These are phyloP conservation scores for Panopea generosa DNA, from an alignment of 2,888 invertebrate species.

Conservation along the genomic window DNA sequence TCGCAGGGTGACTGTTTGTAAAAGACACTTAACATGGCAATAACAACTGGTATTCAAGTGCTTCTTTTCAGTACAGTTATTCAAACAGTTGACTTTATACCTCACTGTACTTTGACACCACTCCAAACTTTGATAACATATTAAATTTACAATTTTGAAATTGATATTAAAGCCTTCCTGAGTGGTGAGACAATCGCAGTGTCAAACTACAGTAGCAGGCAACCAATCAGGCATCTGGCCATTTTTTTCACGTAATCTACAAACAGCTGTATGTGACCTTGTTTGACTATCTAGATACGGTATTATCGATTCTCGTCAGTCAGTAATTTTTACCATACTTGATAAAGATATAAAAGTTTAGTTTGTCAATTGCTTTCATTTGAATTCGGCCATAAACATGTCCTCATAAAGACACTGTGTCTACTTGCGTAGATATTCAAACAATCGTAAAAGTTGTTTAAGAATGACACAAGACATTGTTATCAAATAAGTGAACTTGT, in stretches of 20 bases:
- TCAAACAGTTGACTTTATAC: conserved; percentile 4
- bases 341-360: neutral
- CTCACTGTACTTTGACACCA: neutral
- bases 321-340: neutral
- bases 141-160: conserved; percentile 2
- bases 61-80: neutral
- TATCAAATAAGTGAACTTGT: neutral
- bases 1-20: too few species aligned
- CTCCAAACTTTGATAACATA: neutral
- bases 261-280: neutral
- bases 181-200: too few species aligned
- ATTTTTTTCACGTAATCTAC: neutral
- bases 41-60: neutral
- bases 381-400: neutral
- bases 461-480: neutral
- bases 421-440: neutral
- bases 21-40: too few species aligned
- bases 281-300: neutral
- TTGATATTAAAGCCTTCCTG: conserved; percentile 6
- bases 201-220: too few species aligned
- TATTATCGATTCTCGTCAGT: neutral
- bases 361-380: neutral
- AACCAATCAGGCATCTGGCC: too few species aligned
- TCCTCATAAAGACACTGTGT: neutral
- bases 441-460: neutral